Evolutionary conservation across 2,888 invertebrate genomes (phyloP).

Genomic region (Microctonus aethiopoides): DNA sequence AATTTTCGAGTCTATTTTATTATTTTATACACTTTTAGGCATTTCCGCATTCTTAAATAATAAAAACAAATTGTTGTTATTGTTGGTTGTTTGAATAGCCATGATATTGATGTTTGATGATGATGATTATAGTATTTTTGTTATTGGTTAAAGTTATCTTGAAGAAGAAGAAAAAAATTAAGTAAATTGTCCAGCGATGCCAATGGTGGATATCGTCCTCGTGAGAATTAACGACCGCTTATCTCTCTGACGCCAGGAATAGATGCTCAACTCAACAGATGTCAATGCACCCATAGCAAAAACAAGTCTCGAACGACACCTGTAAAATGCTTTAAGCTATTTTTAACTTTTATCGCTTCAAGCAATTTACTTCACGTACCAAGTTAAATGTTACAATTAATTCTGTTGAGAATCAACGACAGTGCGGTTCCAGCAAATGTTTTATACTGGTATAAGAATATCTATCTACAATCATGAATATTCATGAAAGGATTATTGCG

Average conservation of each 20-base stretch:
- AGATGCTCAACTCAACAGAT: conserved; percentile 38
- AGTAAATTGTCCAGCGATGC: background rate
- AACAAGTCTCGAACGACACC: conserved; percentile 15
- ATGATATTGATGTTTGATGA: background rate
- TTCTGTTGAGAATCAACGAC: conserved; percentile 3
- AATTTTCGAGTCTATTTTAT: too few relatives aligned
- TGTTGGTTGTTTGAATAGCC: background rate
- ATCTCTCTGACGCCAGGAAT: conserved; percentile 44
- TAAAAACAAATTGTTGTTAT: background rate
- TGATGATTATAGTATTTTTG: background rate
- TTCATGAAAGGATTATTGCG: background rate
- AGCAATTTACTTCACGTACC: conserved; percentile 17
- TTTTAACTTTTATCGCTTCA: conserved; percentile 6
- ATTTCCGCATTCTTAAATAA: too few relatives aligned
- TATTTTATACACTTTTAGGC: too few relatives aligned
- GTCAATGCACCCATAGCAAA: conserved; percentile 36
- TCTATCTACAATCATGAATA: background rate
- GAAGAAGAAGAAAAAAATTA: background rate
- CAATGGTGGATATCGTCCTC: background rate
- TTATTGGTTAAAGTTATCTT: background rate
- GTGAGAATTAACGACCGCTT: conserved; percentile 16
- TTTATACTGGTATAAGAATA: background rate
- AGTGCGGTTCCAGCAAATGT: background rate
- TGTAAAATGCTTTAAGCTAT: conserved; percentile 13
- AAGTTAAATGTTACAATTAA: conserved; percentile 22